Base-by-base conservation (phyloP, 2,113 vertebrate genomes). In the Limnothrissa miodon region DNA sequence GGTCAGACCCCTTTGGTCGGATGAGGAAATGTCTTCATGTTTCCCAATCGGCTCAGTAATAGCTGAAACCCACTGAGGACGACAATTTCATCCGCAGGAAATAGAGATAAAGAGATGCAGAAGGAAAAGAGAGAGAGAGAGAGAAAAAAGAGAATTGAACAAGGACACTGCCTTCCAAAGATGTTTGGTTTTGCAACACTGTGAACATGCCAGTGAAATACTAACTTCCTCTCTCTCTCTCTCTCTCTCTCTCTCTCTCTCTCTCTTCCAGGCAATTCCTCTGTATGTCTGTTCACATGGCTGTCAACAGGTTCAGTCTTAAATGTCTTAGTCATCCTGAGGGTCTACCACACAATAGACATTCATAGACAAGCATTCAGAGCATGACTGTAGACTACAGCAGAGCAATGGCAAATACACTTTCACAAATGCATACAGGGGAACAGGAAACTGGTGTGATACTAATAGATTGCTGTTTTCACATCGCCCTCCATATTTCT, bases 1-100 rank as follows among this genome's bases (percentile, higher is more conserved):
- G 87, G 90, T 87, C 86, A 85, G 86, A 83, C 79, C 19, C 51
- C 42, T 42, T 46, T 53, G 81, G 81, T 66, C 88, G 84, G 89
- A 92, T 93, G 92, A 90, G 81, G 87, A 92, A 78, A 91, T 90
- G 87, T 92, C 92, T 92, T 92, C 88, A 85, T 87, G 87, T 92
- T 91, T 86, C 51, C 87, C 83, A 1, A 2, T 83, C 87, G 51
- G 3, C 51, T 88, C 83, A 84, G 17, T 86, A 90, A 90, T 86
- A 85, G 84, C 78, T 89, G 83, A 89, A 89, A 81, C 89, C 87
- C 83, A 51, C 85, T 83, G 89, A 89, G 90, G 82, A 46, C 44
- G 29, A 51, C 59, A n/a, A n/a, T 25, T 83, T 36, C 62, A 42
- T 66, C 78, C 83, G 9, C 42, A 42, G 78, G 66, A 51, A 84